Base-by-base conservation (phyloP, 2,797 vertebrate species). In the Dendrocincla tyrannina region DNA sequence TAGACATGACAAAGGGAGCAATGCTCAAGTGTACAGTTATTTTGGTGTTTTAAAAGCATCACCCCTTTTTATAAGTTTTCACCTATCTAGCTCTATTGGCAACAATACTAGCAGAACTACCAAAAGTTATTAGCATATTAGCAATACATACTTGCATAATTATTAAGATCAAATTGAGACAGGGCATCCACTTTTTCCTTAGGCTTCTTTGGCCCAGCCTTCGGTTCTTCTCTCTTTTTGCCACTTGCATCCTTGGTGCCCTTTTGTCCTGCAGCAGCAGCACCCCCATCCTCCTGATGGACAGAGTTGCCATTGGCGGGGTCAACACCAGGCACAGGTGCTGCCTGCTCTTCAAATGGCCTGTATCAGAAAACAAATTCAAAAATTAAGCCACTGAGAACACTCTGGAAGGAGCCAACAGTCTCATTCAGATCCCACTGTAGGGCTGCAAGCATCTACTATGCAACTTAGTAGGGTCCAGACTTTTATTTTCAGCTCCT, bases 81-180 rank as follows among this genome's bases (percentile, higher is more conserved):
- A 62, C 68, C 56, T 19, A 68, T 19, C n/a, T 80, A 82, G 27
- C 13, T 88, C 52, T 78, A 47, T 2, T 87, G 27, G 11, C 41
- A 94, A 53, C 12, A 86, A 82, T 56, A 9, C 55, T 90, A 88
- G 28, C 24, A 86, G 6, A 68, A 84, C 73, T 46, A 79, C 25
- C 10, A 89, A 73, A 72, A 82, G 49, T 44, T 37, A 19, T 70
- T 76, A 93, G 28, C 16, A 39, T 41, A 55, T 37, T 67, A 78
- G 13, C 63, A 88, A 50, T 69, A 99, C 99, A 96, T 97, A 99
- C 99, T 99, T 97, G 99, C 99, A 55, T 99, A 99, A 97, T 99
- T 99, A 98, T 99, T 99, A 82, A 99, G 99, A 96, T 99, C 99
- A 96, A 99, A 99, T 93, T 99, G 99, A 79, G 99, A 99, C 35